Evolutionary conservation across 1,140 invertebrate genomes (phyloP), one percentile per base, ranked within the genome.

Genomic region (Drosophila sulfurigaster): DNA sequence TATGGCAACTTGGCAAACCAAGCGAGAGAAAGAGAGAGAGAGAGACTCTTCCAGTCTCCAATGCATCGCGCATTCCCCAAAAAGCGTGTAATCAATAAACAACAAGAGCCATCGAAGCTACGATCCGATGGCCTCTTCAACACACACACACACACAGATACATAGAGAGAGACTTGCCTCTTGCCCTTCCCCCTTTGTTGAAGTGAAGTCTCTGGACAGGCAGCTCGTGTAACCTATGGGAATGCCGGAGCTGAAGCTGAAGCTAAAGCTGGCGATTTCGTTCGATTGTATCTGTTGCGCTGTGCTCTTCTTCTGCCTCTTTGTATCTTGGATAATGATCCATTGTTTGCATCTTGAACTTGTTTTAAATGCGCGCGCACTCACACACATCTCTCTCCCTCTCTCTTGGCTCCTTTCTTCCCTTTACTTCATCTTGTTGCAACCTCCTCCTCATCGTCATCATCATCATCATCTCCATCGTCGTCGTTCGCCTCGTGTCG

Each of bases 1-100:
- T 85, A 88, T 88, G 85, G 85, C 85, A 80, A 88, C 82, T 79
- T 30, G 78, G 72, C 69, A 56, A 74, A 56, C 38, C 3, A 41
- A 10, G 10, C 3, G 0, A 8, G 8, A n/a, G 10, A 41, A 11
- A 41, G 10, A 41, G 1, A 43, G 41, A 43, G 41, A 7, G 0
- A 1, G 38, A 41, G 25, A 3, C 20, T 28, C 16, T 0, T n/a
- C 8, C 48, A 51, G 3, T 5, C 20, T 5, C 13, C 81, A 77
- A 78, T 89, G 83, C 81, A 89, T 66, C 71, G 78, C 74, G 86
- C 85, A 85, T 88, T 89, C 85, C 83, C 85, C 81, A 88, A 88
- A 87, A 88, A 89, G 85, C 85, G 85, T 88, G 85, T 88, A 89
- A 88, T 88, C 85, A 88, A 88, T 88, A 88, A 88, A 88, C 83